Percentiles rank a stretch among this genome's conserved stretches.
Conservation (phyloP, 2,113 vertebrate genomes). For the Phycodurus eques region DNA sequence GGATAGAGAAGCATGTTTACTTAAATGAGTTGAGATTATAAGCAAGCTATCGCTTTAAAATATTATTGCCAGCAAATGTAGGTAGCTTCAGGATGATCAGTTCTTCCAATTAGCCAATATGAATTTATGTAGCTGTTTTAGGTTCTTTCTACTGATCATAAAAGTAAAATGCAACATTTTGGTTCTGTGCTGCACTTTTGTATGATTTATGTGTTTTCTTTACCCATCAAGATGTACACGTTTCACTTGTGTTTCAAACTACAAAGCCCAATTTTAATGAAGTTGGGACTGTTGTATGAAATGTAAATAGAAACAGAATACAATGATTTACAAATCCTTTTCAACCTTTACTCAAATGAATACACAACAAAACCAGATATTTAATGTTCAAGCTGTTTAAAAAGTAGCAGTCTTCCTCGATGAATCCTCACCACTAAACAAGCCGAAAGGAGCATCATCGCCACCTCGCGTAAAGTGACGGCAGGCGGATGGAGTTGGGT, state of each 20-base stretch:
- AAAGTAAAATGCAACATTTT: not conserved
- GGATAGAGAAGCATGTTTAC: slow-evolving; percentile 10
- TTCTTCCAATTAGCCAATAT: slow-evolving; percentile 14
- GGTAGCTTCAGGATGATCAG: slow-evolving; percentile 17
- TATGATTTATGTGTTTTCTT: not conserved
- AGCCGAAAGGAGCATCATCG: too few relatives aligned
- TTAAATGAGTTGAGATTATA: slow-evolving; percentile 7
- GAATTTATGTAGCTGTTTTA: not conserved
- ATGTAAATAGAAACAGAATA: too few relatives aligned
- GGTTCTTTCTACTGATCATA: not conserved
- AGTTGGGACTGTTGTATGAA: too few relatives aligned
- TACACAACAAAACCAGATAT: too few relatives aligned
- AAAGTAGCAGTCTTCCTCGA: too few relatives aligned
- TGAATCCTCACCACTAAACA: too few relatives aligned
- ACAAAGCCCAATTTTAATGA: too few relatives aligned
- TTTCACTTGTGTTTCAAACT: not conserved
- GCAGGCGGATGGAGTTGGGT: too few relatives aligned
- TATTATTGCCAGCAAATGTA: slow-evolving; percentile 26
- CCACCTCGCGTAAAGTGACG: too few relatives aligned
- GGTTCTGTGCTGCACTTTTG: not conserved
- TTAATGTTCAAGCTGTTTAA: too few relatives aligned
- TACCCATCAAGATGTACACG: not conserved
- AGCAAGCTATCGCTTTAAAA: slow-evolving; percentile 1
- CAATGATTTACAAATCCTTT: too few relatives aligned
- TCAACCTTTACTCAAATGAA: too few relatives aligned